phyloP scores from a whole-genome alignment of 2,797 vertebrate species.

The Kryptopterus vitreolus region DNA sequence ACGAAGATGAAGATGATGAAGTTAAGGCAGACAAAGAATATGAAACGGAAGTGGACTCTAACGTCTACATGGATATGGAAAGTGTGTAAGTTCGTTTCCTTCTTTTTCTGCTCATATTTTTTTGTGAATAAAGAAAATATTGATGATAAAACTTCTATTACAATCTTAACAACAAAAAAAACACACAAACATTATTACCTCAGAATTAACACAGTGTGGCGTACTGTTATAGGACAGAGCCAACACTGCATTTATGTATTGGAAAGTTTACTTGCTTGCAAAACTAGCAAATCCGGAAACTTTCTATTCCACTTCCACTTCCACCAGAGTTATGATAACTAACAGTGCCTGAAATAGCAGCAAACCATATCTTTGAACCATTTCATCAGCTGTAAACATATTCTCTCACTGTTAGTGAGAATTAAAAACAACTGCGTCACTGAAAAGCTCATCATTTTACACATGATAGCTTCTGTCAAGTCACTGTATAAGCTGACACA shows the following conservation, averaged over 20 bases:
- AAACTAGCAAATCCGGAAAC: background rate
- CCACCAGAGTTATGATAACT: no score
- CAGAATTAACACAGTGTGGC: no score
- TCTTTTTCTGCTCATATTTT: background rate
- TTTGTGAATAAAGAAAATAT: background rate
- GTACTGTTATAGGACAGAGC: background rate
- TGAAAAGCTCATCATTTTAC: background rate
- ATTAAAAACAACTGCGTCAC: background rate
- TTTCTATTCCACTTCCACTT: background rate
- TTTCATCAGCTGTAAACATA: background rate
- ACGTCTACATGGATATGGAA: slow-evolving; percentile 38
- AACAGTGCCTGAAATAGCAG: background rate
- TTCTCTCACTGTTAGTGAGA: background rate
- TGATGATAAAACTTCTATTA: background rate
- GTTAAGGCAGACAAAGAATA: background rate
- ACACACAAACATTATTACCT: background rate
- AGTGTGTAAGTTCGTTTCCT: slow-evolving; percentile 61
- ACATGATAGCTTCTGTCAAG: background rate
- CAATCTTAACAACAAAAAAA: background rate
- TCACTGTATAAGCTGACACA: background rate
- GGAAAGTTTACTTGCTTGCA: background rate
- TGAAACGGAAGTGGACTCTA: background rate
- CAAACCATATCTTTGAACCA: background rate
- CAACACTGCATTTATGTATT: background rate
- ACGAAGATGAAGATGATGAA: slow-evolving; percentile 43